These are phyloP conservation scores for Leptinotarsa undecemlineata DNA, from an alignment of 1,140 invertebrate genomes.

Conservation along the genomic window DNA sequence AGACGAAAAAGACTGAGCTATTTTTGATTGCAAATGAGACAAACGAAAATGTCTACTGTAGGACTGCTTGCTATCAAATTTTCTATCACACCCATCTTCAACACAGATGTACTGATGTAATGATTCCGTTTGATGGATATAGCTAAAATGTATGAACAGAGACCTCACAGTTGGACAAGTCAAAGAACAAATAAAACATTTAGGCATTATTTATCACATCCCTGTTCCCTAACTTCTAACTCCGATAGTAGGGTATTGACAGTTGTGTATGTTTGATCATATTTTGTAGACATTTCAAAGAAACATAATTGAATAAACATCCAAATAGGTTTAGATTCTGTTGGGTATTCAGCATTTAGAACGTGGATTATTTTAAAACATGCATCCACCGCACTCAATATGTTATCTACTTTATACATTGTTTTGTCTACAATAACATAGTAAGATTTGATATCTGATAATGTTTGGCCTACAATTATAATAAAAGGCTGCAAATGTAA, in stretches of 20 bases:
- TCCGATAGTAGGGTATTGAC: not conserved
- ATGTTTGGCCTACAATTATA: not conserved
- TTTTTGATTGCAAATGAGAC: not conserved
- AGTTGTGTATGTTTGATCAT: slow-evolving; percentile 3
- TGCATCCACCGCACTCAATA: not conserved
- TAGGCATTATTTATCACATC: not conserved
- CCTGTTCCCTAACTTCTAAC: not conserved
- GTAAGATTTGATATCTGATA: not conserved
- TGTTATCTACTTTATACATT: slow-evolving; percentile 1
- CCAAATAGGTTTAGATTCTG: not conserved
- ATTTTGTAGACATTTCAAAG: not conserved
- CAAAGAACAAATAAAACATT: slow-evolving; percentile 1
- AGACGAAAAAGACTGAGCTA: not conserved
- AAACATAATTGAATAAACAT: slow-evolving; percentile 1
- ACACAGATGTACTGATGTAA: not conserved
- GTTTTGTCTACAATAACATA: slow-evolving; percentile 1
- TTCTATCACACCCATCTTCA: not conserved
- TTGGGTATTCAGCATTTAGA: slow-evolving; percentile 1
- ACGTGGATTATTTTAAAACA: slow-evolving; percentile 1
- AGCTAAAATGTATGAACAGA: not conserved
- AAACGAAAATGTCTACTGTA: not conserved
- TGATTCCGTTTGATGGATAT: not conserved
- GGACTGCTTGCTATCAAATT: slow-evolving; percentile 2
- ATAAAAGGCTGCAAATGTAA: slow-evolving; percentile 1
- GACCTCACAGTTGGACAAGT: not conserved